Evolutionary conservation across 2,888 invertebrate genomes (phyloP).

Genomic region (Thysanoteuthis rhombus): DNA sequence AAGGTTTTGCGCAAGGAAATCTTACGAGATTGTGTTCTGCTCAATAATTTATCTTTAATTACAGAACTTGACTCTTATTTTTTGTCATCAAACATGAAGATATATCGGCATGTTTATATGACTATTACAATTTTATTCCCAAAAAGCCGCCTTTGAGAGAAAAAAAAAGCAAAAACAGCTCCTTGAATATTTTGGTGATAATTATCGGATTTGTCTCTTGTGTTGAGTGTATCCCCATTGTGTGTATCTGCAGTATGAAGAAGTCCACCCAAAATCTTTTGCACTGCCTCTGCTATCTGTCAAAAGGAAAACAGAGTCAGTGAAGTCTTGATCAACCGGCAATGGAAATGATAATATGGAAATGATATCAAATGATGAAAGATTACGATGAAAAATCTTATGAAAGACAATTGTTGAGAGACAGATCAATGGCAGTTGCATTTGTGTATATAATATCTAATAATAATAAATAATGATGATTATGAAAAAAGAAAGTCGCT

Average conservation of each 20-base stretch:
- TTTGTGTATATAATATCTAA: not conserved
- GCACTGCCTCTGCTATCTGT: not conserved
- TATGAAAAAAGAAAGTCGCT: not conserved
- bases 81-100: not conserved
- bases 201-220: not conserved
- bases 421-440: not conserved
- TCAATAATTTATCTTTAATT: not conserved
- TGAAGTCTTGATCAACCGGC: too few species aligned
- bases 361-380: too few species aligned
- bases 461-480: not conserved
- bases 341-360: too few species aligned
- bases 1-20: not conserved
- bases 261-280: not conserved
- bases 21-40: not conserved
- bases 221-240: not conserved
- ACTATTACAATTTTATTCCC: not conserved
- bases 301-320: not conserved
- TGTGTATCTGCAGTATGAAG: not conserved
- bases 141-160: conserved; percentile 12
- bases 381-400: too few species aligned
- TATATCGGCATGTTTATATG: not conserved
- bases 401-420: not conserved
- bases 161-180: not conserved
- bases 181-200: not conserved
- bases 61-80: not conserved